Evolutionary conservation across 2,113 vertebrate genomes (phyloP).

Genomic region (Aspiorhynchus laticeps): DNA sequence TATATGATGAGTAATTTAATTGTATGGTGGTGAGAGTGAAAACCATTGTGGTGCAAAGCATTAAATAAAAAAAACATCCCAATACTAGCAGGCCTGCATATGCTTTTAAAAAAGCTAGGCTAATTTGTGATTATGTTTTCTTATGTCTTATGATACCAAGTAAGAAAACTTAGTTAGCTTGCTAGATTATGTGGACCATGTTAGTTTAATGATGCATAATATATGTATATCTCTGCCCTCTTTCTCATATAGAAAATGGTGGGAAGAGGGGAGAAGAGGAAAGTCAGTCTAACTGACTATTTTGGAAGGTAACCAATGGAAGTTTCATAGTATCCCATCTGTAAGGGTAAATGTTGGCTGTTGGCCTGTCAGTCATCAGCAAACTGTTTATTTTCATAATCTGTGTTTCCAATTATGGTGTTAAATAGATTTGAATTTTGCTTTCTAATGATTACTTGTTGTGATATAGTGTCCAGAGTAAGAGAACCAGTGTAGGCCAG

Average conservation of each 20-base stretch:
- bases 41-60: no score
- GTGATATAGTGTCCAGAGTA: background rate
- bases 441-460: background rate
- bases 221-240: background rate
- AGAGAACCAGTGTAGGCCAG: background rate
- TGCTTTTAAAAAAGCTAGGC: background rate
- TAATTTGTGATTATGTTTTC: background rate
- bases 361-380: background rate
- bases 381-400: no score
- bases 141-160: background rate
- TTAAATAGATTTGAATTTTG: no score
- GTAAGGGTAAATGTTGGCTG: background rate
- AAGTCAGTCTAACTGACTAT: constrained; percentile 4
- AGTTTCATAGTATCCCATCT: background rate
- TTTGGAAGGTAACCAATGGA: constrained; percentile 14
- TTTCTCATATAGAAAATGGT: background rate
- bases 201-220: background rate
- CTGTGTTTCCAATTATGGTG: no score
- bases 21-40: no score
- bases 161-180: background rate
- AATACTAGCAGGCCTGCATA: background rate
- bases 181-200: background rate
- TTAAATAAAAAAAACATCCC: no score
- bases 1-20: no score
- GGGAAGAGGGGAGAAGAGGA: background rate